These are phyloP conservation scores for Danaus melanippus DNA, from an alignment of 1,140 invertebrate genomes.

Conservation along the genomic window DNA sequence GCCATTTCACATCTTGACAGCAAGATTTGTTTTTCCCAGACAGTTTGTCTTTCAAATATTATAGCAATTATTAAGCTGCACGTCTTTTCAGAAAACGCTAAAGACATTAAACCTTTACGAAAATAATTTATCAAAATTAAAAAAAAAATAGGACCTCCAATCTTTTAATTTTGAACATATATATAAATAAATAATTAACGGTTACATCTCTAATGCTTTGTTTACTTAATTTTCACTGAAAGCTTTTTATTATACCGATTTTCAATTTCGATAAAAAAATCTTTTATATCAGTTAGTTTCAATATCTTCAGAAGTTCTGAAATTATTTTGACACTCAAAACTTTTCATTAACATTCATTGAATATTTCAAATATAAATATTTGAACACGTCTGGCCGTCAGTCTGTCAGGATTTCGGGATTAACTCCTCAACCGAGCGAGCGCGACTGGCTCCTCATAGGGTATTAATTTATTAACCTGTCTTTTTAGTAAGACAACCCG, in stretches of 20 bases:
- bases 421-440: constrained; percentile 26
- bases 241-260: neutral
- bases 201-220: too few species aligned
- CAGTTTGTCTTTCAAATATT: constrained; percentile 36
- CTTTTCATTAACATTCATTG: constrained; percentile 3
- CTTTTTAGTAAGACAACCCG: neutral
- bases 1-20: constrained; percentile 41
- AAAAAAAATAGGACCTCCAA: too few species aligned
- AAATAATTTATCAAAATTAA: too few species aligned
- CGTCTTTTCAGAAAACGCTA: too few species aligned
- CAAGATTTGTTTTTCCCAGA: constrained; percentile 43
- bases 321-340: constrained; percentile 1
- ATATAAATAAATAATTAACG: too few species aligned
- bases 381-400: constrained; percentile 5
- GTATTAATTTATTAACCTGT: constrained; percentile 13
- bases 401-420: constrained; percentile 39
- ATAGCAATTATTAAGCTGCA: too few species aligned
- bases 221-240: too few species aligned
- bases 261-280: neutral
- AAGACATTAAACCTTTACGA: too few species aligned
- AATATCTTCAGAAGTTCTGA: neutral
- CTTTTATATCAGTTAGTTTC: constrained; percentile 1
- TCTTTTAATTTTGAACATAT: too few species aligned
- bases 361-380: constrained; percentile 4
- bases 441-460: constrained; percentile 7